phyloP scores from a whole-genome alignment of 2,113 vertebrate genomes.

The Electrona antarctica region DNA sequence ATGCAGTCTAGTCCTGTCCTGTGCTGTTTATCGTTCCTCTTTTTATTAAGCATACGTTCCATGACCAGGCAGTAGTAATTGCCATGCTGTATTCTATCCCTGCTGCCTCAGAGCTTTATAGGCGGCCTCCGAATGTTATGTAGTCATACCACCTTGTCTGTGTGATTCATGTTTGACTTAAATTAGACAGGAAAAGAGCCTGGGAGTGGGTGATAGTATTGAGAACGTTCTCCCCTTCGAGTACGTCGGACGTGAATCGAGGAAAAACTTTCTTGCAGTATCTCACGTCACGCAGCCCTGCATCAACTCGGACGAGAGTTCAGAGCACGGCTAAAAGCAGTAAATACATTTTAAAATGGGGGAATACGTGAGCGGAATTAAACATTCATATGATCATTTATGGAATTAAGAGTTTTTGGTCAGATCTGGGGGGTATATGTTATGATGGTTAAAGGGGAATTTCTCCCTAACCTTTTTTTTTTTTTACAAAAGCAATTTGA shows the following conservation, averaged over 20 bases:
- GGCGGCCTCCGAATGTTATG: slow-evolving; percentile 18
- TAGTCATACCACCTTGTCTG: slow-evolving; percentile 39
- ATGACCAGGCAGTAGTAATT: slow-evolving; percentile 23
- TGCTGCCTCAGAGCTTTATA: slow-evolving; percentile 31
- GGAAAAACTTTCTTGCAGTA: slow-evolving; percentile 49
- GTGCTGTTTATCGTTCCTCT: slow-evolving; percentile 59
- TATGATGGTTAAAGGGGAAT: slow-evolving; percentile 16
- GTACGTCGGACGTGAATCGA: slow-evolving; percentile 51
- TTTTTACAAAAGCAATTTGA: too few relatives aligned
- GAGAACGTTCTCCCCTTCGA: slow-evolving; percentile 52
- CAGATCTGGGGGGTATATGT: slow-evolving; percentile 13
- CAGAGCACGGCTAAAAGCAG: slow-evolving; percentile 17
- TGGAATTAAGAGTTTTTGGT: slow-evolving; percentile 43
- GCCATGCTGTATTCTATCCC: slow-evolving; percentile 24
- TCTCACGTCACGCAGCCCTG: slow-evolving; percentile 27
- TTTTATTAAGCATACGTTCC: slow-evolving; percentile 34
- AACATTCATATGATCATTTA: slow-evolving; percentile 28
- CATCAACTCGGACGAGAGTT: slow-evolving; percentile 30
- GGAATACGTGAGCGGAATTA: slow-evolving; percentile 5
- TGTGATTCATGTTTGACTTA: slow-evolving; percentile 68
- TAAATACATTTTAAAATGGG: slow-evolving; percentile 36
- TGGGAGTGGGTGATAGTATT: slow-evolving; percentile 41
- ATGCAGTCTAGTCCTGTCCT: too few relatives aligned
- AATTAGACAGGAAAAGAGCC: slow-evolving; percentile 37
- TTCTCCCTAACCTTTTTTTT: too few relatives aligned